Evolutionary conservation across 2,797 vertebrate genomes (phyloP).

Genomic region (Dromococcyx pavoninus): DNA sequence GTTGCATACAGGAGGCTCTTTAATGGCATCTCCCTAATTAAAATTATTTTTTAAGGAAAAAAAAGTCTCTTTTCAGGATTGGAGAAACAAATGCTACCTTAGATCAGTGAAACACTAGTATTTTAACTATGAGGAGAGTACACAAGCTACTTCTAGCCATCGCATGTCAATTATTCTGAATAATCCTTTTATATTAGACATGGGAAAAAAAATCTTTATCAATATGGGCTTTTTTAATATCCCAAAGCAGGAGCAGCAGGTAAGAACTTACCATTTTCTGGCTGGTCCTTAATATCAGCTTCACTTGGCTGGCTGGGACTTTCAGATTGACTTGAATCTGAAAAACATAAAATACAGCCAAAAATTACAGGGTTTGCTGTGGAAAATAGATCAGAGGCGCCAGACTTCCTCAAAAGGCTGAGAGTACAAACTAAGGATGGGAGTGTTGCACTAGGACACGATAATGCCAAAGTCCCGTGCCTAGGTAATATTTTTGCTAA

Average conservation of each 20-base stretch:
- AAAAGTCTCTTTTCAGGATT: background rate
- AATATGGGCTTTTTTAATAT: slow-evolving; percentile 61
- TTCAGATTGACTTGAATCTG: slow-evolving; percentile 95
- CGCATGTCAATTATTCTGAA: slow-evolving; percentile 35
- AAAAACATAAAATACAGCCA: slow-evolving; percentile 82
- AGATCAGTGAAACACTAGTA: background rate
- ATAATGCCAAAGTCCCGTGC: slow-evolving; percentile 48
- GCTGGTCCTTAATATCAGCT: slow-evolving; percentile 96
- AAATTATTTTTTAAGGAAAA: slow-evolving; percentile 14
- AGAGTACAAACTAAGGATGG: slow-evolving; percentile 58
- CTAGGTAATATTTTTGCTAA: background rate
- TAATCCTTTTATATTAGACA: slow-evolving; percentile 17
- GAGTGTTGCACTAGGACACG: slow-evolving; percentile 40
- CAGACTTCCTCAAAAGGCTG: slow-evolving; percentile 74
- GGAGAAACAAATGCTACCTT: slow-evolving; percentile 39
- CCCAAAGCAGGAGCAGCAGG: slow-evolving; percentile 69
- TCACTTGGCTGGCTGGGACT: slow-evolving; percentile 96
- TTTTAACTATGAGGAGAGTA: slow-evolving; percentile 6
- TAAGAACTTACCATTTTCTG: slow-evolving; percentile 92
- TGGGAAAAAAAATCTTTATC: slow-evolving; percentile 50
- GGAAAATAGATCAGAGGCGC: slow-evolving; percentile 72
- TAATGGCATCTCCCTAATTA: slow-evolving; percentile 43
- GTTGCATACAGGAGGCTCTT: slow-evolving; percentile 65
- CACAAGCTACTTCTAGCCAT: background rate
- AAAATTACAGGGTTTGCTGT: slow-evolving; percentile 79